phyloP scores from a whole-genome alignment of 1,140 invertebrate genomes.

The Conus ventricosus region DNA sequence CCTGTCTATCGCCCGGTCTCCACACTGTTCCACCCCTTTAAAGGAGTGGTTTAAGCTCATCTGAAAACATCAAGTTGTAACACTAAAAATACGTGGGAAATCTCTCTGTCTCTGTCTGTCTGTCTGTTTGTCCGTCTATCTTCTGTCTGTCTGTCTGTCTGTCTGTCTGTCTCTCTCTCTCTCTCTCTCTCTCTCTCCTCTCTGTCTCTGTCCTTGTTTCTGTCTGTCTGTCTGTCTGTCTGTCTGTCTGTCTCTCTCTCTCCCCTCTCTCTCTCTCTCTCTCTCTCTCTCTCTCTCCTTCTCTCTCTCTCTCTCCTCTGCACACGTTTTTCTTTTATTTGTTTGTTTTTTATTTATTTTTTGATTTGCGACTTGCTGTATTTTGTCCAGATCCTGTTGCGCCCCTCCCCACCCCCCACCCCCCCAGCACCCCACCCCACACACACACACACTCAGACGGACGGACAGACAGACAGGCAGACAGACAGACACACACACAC shows the following conservation, averaged over 20 bases:
- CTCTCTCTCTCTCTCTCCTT: background rate
- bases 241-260: background rate
- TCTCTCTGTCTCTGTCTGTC: background rate
- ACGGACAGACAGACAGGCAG: too few species aligned
- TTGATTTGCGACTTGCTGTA: too few species aligned
- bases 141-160: conserved; percentile 1
- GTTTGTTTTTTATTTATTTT: too few species aligned
- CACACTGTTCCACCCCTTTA: background rate
- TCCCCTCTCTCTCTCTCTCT: background rate
- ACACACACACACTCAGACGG: too few species aligned
- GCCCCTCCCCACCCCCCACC: too few species aligned
- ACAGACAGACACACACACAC: too few species aligned
- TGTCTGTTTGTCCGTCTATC: background rate
- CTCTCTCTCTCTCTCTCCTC: background rate
- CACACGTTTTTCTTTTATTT: background rate
- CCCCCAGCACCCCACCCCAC: too few species aligned
- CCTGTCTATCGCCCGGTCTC: background rate
- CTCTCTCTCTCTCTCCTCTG: background rate
- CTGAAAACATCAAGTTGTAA: too few species aligned
- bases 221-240: background rate
- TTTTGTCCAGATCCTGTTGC: too few species aligned
- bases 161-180: background rate
- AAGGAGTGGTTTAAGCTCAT: too few species aligned
- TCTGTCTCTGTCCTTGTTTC: background rate
- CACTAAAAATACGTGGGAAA: too few species aligned